phyloP scores from a whole-genome alignment of 2,888 invertebrate species.

The Dasysyrphus albostriatus region DNA sequence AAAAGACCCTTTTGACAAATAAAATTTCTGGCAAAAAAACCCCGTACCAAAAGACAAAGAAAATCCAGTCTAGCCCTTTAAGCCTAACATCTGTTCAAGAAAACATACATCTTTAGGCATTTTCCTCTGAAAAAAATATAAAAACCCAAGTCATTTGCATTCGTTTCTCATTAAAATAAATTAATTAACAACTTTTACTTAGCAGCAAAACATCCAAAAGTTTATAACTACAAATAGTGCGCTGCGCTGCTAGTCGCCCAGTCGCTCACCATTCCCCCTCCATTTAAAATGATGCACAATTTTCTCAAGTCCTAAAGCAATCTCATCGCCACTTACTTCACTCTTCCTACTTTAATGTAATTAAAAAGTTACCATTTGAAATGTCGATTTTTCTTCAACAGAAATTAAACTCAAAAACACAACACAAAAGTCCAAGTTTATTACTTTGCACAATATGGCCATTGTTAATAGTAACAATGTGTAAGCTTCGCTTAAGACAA shows the following conservation, averaged over 20 bases:
- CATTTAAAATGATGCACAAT: conserved; percentile 16
- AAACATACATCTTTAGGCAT: background rate
- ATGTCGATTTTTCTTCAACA: conserved; percentile 69
- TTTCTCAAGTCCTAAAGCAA: conserved; percentile 19
- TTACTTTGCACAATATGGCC: conserved; percentile 73
- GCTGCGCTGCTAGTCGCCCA: too few species aligned
- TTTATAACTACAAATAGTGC: conserved; percentile 1
- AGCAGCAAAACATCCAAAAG: background rate
- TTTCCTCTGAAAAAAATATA: background rate
- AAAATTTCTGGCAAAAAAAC: too few species aligned
- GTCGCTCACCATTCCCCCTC: too few species aligned
- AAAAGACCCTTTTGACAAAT: too few species aligned
- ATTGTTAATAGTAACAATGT: conserved; percentile 75
- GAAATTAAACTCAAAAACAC: conserved; percentile 72
- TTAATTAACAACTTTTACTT: conserved; percentile 23
- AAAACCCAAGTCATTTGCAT: background rate
- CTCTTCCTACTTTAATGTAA: conserved; percentile 55
- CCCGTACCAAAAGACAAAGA: too few species aligned
- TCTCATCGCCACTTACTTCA: conserved; percentile 30
- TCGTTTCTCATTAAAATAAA: conserved; percentile 20
- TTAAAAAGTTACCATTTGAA: conserved; percentile 71
- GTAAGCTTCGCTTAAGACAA: conserved; percentile 66
- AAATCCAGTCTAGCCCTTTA: background rate
- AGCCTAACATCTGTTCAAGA: background rate
- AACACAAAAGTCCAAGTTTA: conserved; percentile 74